Conservation (phyloP, 2,113 vertebrate species). For the Urocitellus parryii region DNA sequence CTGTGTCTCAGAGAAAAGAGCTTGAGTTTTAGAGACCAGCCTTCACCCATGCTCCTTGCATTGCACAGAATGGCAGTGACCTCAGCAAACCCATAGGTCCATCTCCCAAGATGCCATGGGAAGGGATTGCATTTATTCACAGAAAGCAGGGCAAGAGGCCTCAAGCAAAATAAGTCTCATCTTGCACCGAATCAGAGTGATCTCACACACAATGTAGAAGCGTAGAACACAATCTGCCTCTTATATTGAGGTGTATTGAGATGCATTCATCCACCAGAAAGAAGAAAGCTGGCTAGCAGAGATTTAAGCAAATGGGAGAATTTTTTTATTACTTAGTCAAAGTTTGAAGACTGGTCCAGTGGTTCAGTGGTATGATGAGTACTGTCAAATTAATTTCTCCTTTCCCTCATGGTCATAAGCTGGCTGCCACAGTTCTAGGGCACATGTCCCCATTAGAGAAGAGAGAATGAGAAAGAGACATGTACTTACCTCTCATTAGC, state of each 20-base stretch:
- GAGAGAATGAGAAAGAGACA: neutral
- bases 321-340: neutral
- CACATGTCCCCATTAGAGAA: neutral
- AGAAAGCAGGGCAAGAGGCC: neutral
- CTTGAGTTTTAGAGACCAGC: neutral
- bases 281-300: neutral
- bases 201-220: neutral
- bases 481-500: neutral
- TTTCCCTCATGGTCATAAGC: neutral
- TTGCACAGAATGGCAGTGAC: neutral
- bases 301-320: neutral
- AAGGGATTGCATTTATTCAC: neutral
- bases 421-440: neutral
- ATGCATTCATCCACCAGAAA: neutral
- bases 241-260: neutral
- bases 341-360: neutral
- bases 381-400: neutral
- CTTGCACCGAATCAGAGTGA: neutral
- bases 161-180: neutral
- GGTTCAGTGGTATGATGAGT: neutral
- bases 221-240: neutral
- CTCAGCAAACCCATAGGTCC: neutral
- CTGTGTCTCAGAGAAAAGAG: neutral
- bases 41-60: neutral
- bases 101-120: neutral